Conservation (phyloP, 1,140 invertebrate genomes). For the Drosophila sp. region DNA sequence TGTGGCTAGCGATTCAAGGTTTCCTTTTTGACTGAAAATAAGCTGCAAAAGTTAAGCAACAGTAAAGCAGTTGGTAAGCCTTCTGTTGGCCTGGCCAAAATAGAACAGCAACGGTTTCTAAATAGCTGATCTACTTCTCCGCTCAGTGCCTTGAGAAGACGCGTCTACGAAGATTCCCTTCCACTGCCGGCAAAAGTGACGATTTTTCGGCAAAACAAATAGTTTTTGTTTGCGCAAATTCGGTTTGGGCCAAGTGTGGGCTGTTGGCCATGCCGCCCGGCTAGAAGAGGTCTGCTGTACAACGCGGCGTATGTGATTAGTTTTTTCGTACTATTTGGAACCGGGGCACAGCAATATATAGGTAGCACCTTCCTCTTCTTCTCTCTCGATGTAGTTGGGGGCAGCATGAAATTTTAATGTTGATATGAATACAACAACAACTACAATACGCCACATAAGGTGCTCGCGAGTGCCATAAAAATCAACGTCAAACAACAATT, state of each 20-base stretch:
- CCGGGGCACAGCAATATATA: slow-evolving; percentile 62
- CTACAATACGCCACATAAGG: slow-evolving; percentile 18
- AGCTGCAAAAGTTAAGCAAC: slow-evolving; percentile 29
- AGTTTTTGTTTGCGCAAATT: slow-evolving; percentile 76
- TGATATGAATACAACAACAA: slow-evolving; percentile 58
- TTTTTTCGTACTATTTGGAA: slow-evolving; percentile 83
- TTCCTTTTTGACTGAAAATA: slow-evolving; percentile 53
- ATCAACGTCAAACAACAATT: slow-evolving; percentile 81
- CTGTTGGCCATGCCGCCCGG: slow-evolving; percentile 41
- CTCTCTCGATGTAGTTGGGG: slow-evolving; percentile 9
- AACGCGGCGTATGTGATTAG: slow-evolving; percentile 73
- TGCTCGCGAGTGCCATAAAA: slow-evolving; percentile 68
- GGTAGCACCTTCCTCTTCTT: slow-evolving; percentile 12
- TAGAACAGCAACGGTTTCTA: slow-evolving; percentile 83
- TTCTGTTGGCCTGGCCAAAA: slow-evolving; percentile 82
- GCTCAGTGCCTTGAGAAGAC: background rate
- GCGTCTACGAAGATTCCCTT: slow-evolving; percentile 5
- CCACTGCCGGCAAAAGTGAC: slow-evolving; percentile 5
- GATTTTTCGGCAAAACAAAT: slow-evolving; percentile 51
- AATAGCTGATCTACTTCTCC: slow-evolving; percentile 49
- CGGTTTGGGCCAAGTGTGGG: slow-evolving; percentile 26
- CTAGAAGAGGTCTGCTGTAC: slow-evolving; percentile 54
- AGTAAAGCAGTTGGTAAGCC: slow-evolving; percentile 34
- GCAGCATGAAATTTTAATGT: slow-evolving; percentile 77
- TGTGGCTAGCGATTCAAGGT: slow-evolving; percentile 62